Conservation (phyloP, 1,140 invertebrate genomes). For the Neodiprion fabricii region DNA sequence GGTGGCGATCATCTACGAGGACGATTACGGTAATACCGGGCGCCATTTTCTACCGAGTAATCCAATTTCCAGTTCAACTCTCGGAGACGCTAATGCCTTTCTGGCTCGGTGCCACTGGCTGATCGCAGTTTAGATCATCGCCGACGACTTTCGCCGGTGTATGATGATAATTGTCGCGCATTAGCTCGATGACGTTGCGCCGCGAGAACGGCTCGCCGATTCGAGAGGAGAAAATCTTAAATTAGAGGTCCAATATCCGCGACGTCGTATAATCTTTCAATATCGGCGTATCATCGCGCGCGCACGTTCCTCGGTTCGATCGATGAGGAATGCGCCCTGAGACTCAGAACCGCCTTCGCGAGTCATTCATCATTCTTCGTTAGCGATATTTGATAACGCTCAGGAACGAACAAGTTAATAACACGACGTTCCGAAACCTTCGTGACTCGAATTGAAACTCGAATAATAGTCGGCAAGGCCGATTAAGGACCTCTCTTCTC, state of each 20-base stretch:
- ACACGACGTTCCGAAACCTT: neutral
- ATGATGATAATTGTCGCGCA: no score
- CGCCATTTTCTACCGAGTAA: conserved; percentile 29
- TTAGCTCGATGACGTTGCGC: no score
- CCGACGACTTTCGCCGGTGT: neutral
- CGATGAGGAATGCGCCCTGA: neutral
- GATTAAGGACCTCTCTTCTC: no score
- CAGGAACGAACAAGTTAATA: neutral
- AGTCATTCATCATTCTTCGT: conserved; percentile 3
- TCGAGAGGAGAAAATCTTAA: conserved; percentile 15
- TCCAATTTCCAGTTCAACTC: no score
- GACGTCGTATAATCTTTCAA: neutral
- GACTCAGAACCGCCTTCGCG: neutral
- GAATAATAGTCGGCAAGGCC: no score
- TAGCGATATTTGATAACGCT: neutral
- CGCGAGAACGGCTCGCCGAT: neutral
- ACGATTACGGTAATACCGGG: conserved; percentile 67
- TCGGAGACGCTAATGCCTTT: neutral
- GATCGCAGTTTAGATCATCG: neutral
- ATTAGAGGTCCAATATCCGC: neutral
- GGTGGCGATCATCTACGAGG: conserved; percentile 77
- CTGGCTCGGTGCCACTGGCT: neutral
- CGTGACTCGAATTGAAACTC: neutral
- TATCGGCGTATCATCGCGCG: neutral
- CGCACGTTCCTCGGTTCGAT: neutral